phyloP scores from a whole-genome alignment of 2,888 invertebrate genomes.

The Agrenia bidenticulata region DNA sequence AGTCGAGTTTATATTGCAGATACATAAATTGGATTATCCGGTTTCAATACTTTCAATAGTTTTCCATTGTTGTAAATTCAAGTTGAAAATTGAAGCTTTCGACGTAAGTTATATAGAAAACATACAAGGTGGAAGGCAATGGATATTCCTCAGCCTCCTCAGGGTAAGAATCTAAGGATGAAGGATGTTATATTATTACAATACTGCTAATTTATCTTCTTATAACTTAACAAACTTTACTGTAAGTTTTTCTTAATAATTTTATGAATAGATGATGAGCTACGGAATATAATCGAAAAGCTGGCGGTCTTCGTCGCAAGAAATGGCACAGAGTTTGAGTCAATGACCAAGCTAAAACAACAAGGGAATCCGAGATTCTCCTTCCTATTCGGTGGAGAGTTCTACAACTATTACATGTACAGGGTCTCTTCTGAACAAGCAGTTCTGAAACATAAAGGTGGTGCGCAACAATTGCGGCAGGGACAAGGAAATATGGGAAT shows the following conservation, averaged over 20 bases:
- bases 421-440: constrained; percentile 94
- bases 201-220: background rate
- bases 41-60: too few species aligned
- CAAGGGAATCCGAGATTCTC: constrained; percentile 96
- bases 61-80: too few species aligned
- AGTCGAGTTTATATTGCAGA: too few species aligned
- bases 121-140: constrained; percentile 52
- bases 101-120: too few species aligned
- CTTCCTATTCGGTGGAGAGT: constrained; percentile 94
- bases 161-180: constrained; percentile 59
- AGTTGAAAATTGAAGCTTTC: too few species aligned
- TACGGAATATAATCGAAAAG: constrained; percentile 97
- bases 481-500: constrained; percentile 6
- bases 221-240: background rate
- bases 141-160: constrained; percentile 64
- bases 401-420: constrained; percentile 94
- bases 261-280: constrained; percentile 75
- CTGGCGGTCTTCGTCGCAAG: constrained; percentile 97
- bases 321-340: constrained; percentile 99
- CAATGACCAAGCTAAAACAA: constrained; percentile 98
- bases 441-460: constrained; percentile 59
- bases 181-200: too few species aligned
- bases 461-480: constrained; percentile 38
- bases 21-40: too few species aligned
- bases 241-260: background rate